Evolutionary conservation across 2,113 vertebrate species (phyloP).

Genomic region (Bubo bubo): DNA sequence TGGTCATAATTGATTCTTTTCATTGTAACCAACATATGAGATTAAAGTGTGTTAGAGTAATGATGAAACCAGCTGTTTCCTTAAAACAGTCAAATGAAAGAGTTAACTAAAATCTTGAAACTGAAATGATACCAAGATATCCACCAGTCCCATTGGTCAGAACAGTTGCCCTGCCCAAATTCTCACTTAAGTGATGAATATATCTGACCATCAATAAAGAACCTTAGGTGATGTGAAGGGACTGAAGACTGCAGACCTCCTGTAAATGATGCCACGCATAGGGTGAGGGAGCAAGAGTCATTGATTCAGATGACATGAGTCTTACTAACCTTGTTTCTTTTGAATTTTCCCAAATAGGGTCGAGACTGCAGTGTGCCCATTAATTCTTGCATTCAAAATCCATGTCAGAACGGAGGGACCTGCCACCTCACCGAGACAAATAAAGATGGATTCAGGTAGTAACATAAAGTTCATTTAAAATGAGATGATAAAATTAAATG

Average conservation of each 20-base stretch:
- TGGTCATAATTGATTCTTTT: not conserved
- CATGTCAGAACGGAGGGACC: conserved; percentile 90
- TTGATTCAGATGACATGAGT: not conserved
- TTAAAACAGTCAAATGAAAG: not conserved
- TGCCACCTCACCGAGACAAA: conserved; percentile 86
- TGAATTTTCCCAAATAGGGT: conserved; percentile 76
- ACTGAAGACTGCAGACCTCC: not conserved
- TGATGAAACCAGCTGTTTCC: not conserved
- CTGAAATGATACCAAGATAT: not conserved
- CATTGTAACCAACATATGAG: not conserved
- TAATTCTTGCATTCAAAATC: conserved; percentile 91
- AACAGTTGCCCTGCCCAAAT: not conserved
- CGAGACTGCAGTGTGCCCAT: conserved; percentile 88
- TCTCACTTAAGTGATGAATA: not conserved
- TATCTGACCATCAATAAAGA: not conserved
- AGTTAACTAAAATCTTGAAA: not conserved
- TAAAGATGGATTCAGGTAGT: conserved; percentile 92
- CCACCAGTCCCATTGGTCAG: not conserved
- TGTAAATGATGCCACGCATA: not conserved
- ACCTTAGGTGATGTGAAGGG: not conserved
- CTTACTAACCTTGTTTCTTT: conserved; percentile 24
- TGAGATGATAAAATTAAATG: not conserved
- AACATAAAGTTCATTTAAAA: not conserved
- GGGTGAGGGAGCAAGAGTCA: not conserved
- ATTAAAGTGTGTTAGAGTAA: not conserved